phyloP scores from a whole-genome alignment of 2,797 vertebrate genomes.

The Crocodylus rhombifer region DNA sequence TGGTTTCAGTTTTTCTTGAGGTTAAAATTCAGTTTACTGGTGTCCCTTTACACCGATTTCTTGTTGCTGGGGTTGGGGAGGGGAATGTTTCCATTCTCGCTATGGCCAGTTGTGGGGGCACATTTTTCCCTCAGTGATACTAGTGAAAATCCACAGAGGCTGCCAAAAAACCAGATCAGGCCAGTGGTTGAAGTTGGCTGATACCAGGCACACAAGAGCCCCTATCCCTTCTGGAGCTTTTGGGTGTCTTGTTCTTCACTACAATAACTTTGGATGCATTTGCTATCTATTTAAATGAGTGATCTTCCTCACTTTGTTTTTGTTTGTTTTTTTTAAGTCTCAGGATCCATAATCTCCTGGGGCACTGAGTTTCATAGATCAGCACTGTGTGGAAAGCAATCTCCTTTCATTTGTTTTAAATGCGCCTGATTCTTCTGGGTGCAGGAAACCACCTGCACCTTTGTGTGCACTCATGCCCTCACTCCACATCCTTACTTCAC shows the following conservation, averaged over 20 bases:
- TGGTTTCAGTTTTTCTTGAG: conserved; percentile 6
- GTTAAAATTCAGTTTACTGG: background rate
- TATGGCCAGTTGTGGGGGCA: background rate
- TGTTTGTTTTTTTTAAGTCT: background rate
- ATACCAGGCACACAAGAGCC: background rate
- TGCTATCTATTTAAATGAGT: background rate
- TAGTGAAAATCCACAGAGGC: background rate
- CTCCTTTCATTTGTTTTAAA: background rate
- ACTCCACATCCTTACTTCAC: background rate
- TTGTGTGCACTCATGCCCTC: too few species aligned
- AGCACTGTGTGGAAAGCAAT: background rate
- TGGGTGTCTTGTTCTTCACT: background rate
- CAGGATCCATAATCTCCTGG: fast-evolving
- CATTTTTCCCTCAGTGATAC: fast-evolving
- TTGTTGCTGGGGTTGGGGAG: background rate
- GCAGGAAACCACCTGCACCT: background rate
- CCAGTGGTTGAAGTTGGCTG: background rate
- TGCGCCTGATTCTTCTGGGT: background rate
- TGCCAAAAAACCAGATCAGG: background rate
- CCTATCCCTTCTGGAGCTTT: background rate
- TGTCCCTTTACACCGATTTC: background rate
- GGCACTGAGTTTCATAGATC: background rate
- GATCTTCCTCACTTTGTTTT: background rate
- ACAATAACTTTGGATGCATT: background rate
- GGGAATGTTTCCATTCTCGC: conserved; percentile 16